Evolutionary conservation across 2,113 vertebrate species (phyloP), one percentile per base, ranked within the genome.

Genomic region (Rutilus rutilus): DNA sequence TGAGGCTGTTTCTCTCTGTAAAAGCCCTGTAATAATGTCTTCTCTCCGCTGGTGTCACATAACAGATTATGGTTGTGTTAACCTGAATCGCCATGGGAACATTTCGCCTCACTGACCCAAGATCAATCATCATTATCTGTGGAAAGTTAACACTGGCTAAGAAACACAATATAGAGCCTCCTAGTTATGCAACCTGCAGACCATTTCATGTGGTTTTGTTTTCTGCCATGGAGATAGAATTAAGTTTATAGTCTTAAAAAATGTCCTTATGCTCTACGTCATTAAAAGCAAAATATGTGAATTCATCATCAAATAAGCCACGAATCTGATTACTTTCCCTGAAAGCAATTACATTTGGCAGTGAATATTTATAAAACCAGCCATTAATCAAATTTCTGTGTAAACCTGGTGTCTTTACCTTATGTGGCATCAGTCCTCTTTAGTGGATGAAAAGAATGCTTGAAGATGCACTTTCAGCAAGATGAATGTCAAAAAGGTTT

Each of bases 51-150:
- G 64, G 64, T 82, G 80, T 81, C 85, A 73, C 54, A 33, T 64
- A 57, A 62, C 52, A 81, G 77, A 86, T 86, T 86, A 86, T 78
- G 77, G 36, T 33, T 73, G 64, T 10, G 85, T 50, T 86, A 54
- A 59, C 59, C n/a, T n/a, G 36, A 33, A 80, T 71, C 36, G n/a
- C 77, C 76, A 71, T 81, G 67, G 85, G 12, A 73, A 73, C 57
- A 7, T 36, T 78, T 85, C n/a, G 36, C 59, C 45, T 78, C 59
- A 11, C 74, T 52, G 74, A 52, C 47, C 84, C 45, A 78, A 67
- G 67, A 73, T 27, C 65, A 62, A 19, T 74, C 57, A 45, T 62
- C 65, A 71, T 81, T 81, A 30, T 62, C 25, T 23, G 64, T 79
- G 33, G 6, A 79, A 77, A 80, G 71, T 62, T 76, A 69, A 71